These are phyloP conservation scores for Bombyx huttoni DNA, from an alignment of 2,888 invertebrate species.

Conservation along the genomic window DNA sequence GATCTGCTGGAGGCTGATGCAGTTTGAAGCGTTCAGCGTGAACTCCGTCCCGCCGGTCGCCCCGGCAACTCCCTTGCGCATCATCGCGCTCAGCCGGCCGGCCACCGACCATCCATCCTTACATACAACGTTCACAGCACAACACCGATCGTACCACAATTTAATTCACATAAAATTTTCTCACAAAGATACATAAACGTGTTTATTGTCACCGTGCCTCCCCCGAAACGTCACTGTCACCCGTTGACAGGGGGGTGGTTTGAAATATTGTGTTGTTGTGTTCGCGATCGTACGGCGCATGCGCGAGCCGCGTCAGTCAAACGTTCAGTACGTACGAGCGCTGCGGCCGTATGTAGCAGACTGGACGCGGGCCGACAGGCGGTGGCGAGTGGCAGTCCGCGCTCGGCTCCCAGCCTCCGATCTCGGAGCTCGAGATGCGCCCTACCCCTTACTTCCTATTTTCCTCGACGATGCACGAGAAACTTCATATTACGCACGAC, in stretches of 20 bases:
- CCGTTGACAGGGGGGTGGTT: conserved; percentile 45
- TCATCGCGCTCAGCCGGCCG: conserved; percentile 47
- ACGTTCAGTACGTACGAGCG: conserved; percentile 21
- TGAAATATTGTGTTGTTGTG: conserved; percentile 25
- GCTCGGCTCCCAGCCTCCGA: conserved; percentile 13
- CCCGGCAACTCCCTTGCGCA: conserved; percentile 46
- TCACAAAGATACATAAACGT: conserved; percentile 23
- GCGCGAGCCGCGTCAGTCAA: conserved; percentile 27
- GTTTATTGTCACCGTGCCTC: conserved; percentile 42
- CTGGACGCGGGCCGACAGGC: too few relatives aligned
- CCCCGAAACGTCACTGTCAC: conserved; percentile 66
- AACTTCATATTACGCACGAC: not conserved
- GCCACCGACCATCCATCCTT: conserved; percentile 34
- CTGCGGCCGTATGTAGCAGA: conserved; percentile 39
- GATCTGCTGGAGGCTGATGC: conserved; percentile 83
- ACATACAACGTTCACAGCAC: conserved; percentile 25
- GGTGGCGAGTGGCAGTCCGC: not conserved
- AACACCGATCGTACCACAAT: conserved; percentile 24
- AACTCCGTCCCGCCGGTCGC: conserved; percentile 46
- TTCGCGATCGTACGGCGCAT: conserved; percentile 46
- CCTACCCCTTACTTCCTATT: conserved; percentile 31
- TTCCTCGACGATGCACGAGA: not conserved
- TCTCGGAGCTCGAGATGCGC: conserved; percentile 12
- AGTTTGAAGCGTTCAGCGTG: conserved; percentile 71
- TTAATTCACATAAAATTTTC: conserved; percentile 23